phyloP scores from a whole-genome alignment of 53 echinoderm and acorn worm genomes.

The Paracentrotus lividus region DNA sequence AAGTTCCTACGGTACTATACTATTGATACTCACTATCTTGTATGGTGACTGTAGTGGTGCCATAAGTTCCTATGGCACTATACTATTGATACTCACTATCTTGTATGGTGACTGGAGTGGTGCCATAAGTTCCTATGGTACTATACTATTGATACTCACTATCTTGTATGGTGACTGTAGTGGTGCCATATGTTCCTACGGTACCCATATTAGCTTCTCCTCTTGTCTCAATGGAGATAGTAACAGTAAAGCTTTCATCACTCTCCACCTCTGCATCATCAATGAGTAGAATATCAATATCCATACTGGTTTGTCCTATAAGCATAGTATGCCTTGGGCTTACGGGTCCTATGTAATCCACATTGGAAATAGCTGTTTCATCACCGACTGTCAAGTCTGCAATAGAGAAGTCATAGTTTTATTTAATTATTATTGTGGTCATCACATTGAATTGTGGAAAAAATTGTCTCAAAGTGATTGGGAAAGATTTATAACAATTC shows the following conservation, averaged over 20 bases:
- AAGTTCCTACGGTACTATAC: neutral
- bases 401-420: neutral
- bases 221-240: neutral
- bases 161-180: conserved; percentile 6
- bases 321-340: neutral
- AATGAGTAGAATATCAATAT: conserved; percentile 2
- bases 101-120: neutral
- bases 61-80: neutral
- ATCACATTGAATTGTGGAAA: too few relatives aligned
- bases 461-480: too few relatives aligned
- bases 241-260: neutral
- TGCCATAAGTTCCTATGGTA: neutral
- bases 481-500: too few relatives aligned
- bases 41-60: neutral
- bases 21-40: neutral
- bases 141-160: conserved; percentile 1
- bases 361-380: neutral
- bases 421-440: too few relatives aligned
- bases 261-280: neutral
- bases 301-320: neutral
- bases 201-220: conserved; percentile 20
- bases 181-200: neutral
- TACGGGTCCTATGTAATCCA: neutral
- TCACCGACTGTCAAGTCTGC: neutral
- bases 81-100: neutral